Percentiles rank a stretch among this genome's conserved stretches.
phyloP scores from a whole-genome alignment of 1,140 invertebrate species.

The Sycophila sp. region DNA sequence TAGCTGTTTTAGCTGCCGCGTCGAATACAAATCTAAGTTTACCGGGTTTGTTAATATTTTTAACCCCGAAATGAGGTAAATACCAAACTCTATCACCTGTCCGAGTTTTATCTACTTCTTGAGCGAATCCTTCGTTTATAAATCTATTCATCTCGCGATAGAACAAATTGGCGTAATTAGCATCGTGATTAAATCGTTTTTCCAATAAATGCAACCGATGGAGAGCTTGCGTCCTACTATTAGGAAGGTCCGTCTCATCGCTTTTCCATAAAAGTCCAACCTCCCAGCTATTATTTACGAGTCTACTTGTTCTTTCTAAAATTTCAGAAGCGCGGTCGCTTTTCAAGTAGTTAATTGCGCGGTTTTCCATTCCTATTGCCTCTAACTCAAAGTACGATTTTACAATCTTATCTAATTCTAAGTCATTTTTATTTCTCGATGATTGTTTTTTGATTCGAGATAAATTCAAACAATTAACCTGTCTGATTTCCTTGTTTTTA shows the following conservation, averaged over 20 bases:
- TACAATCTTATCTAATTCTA: too few species aligned
- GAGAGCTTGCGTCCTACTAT: background rate
- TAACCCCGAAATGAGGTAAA: too few species aligned
- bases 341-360: too few species aligned
- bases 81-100: too few species aligned
- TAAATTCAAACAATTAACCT: background rate
- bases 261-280: conserved; percentile 1
- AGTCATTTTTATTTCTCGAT: too few species aligned
- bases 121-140: background rate
- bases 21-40: too few species aligned
- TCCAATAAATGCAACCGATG: background rate
- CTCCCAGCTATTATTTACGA: background rate
- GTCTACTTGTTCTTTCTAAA: background rate
- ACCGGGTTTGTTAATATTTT: too few species aligned
- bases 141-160: background rate
- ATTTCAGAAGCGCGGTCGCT: background rate
- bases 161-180: background rate
- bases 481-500: too few species aligned
- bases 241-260: background rate
- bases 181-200: background rate
- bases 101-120: background rate
- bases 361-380: too few species aligned
- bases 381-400: too few species aligned
- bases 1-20: too few species aligned
- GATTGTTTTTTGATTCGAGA: too few species aligned